Conservation (phyloP, 2,888 invertebrate species). For the Tipula unca region DNA sequence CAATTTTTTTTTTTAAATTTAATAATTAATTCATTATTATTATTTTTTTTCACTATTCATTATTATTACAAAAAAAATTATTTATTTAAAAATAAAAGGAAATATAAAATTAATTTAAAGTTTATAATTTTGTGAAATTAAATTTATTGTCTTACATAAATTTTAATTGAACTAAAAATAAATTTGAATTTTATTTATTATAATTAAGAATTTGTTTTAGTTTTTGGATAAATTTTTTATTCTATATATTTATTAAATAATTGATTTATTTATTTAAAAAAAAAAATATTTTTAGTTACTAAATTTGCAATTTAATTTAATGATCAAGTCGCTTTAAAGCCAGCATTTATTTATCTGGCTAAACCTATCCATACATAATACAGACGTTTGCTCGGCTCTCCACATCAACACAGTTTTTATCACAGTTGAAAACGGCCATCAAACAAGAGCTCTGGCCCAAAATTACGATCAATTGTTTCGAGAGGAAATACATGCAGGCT, state of each 20-base stretch:
- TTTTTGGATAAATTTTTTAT: not conserved
- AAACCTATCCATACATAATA: too few species aligned
- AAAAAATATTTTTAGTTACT: not conserved
- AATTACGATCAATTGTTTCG: too few species aligned
- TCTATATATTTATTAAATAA: not conserved
- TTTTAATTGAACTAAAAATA: not conserved
- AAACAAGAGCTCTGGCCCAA: too few species aligned
- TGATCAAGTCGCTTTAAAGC: not conserved
- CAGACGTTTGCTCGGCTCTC: too few species aligned
- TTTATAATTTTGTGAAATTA: not conserved
- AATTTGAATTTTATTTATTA: not conserved
- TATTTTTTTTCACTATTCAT: not conserved
- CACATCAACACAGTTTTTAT: too few species aligned
- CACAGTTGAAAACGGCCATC: too few species aligned
- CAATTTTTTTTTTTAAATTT: not conserved
- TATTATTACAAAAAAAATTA: not conserved
- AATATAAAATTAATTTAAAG: not conserved
- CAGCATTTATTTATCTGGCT: too few species aligned
- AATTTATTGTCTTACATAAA: slow-evolving; percentile 14
- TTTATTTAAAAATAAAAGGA: not conserved
- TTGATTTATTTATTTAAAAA: not conserved
- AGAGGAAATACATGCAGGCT: too few species aligned
- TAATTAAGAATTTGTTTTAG: not conserved
- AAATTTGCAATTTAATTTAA: not conserved
- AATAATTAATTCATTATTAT: not conserved